phyloP scores from a whole-genome alignment of 2,113 vertebrate species.

The Camelus dromedarius region DNA sequence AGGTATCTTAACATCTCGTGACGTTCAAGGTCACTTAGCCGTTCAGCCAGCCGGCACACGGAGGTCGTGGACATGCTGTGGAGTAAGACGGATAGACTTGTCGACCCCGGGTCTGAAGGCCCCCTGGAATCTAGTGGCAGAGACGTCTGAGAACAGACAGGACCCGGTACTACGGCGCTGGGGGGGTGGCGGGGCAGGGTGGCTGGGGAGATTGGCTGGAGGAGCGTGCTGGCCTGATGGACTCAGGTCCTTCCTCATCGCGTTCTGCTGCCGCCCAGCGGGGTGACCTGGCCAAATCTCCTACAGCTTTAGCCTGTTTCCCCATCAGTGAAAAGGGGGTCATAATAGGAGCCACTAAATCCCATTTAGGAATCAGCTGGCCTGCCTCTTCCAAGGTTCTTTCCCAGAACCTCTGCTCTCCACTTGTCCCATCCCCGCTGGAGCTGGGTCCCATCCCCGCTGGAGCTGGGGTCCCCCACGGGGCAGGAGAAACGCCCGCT shows the following conservation, averaged over 20 bases:
- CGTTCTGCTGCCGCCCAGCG: too few relatives aligned
- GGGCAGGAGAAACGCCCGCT: not conserved
- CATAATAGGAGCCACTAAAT: not conserved
- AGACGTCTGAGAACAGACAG: not conserved
- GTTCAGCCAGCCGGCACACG: not conserved
- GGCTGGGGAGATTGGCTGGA: not conserved
- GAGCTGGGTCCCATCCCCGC: too few relatives aligned
- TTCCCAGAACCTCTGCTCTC: not conserved
- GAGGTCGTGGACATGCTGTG: not conserved
- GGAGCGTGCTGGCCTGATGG: too few relatives aligned
- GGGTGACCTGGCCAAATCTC: too few relatives aligned
- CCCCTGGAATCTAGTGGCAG: not conserved
- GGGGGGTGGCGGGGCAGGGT: not conserved
- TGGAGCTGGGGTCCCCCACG: not conserved
- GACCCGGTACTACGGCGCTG: fast-evolving
- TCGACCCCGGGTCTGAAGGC: not conserved
- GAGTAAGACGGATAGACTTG: fast-evolving
- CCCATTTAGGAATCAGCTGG: not conserved
- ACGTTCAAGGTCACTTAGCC: not conserved
- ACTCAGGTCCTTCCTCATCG: not conserved
- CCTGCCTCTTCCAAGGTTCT: not conserved
- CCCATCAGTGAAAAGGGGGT: not conserved
- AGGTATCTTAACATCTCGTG: too few relatives aligned
- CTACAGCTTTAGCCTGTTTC: not conserved
- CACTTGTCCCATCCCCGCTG: too few relatives aligned